Evolutionary conservation across 1,140 invertebrate genomes (phyloP), one percentile per base, ranked within the genome.

Genomic region (Calephelis nemesis): DNA sequence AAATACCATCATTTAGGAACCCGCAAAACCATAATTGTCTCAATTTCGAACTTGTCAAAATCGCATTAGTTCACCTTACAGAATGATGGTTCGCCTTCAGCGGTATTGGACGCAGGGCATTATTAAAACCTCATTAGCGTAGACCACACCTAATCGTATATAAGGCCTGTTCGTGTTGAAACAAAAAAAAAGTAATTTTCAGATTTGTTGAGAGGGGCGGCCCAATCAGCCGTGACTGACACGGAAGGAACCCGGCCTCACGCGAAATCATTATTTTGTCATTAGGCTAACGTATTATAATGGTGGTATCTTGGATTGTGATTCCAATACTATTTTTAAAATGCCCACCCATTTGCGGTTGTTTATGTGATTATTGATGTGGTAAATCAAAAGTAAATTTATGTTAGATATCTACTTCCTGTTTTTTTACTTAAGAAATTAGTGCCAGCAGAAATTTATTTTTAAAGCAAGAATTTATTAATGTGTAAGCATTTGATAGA

Each of bases 21-120:
- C 79, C 78, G 84, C 85, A 82, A 86, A 90, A 80, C 78, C 83
- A 79, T 91, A 90, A 89, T 85, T 77, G 81, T 84, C 74, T 82
- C 85, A 87, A 91, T 91, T 89, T 85, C 77, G 76, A 85, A 90
- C 89, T 91, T 91, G 89, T 91, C 87, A 91, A 91, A 91, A 89
- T 83, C 87, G 78, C 87, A 91, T 91, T 91, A 91, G 86, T 84
- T 82, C 76, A 75, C 77, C 78, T 82, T 78, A 77, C 78, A 76
- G 76, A 82, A 80, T 84, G 85, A 88, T 85, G 83, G 70, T 71
- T 71, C 65, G 85, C 81, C 84, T 85, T 83, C 73, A 83, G 83
- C 84, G 76, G 79, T 80, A 86, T 84, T 85, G 82, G 79, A 80
- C 73, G 75, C 68, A 75, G 72, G 77, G 82, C 82, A 90, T 92